These are phyloP conservation scores for Chloropsis hardwickii DNA, from an alignment of 2,113 vertebrate species.

Conservation along the genomic window DNA sequence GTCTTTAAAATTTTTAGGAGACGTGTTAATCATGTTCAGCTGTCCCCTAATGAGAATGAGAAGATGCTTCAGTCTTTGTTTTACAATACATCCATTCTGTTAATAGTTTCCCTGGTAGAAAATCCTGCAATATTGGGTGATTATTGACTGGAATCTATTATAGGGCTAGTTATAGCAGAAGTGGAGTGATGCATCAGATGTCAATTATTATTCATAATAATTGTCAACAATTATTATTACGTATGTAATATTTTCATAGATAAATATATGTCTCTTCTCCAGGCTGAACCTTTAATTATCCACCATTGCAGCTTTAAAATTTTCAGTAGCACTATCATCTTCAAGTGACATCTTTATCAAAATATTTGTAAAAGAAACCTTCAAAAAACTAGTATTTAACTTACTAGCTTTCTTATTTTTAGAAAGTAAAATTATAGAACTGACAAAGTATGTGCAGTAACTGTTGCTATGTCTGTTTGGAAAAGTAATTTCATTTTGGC, in stretches of 20 bases:
- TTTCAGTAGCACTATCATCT: not conserved
- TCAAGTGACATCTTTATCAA: slow-evolving; percentile 18
- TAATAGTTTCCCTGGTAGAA: not conserved
- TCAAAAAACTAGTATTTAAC: not conserved
- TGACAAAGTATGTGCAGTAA: not conserved
- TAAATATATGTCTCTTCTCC: not conserved
- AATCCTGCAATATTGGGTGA: not conserved
- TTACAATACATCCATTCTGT: not conserved
- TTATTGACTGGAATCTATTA: not conserved
- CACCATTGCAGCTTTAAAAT: not conserved
- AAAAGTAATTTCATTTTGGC: slow-evolving; percentile 14
- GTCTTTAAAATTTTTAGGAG: not conserved
- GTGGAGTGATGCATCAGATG: not conserved
- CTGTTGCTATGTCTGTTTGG: slow-evolving; percentile 5
- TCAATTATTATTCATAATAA: not conserved
- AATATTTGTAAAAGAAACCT: slow-evolving; percentile 10
- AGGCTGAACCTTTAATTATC: not conserved
- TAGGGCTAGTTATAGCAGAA: not conserved
- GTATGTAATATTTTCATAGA: not conserved
- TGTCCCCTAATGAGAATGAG: not conserved
- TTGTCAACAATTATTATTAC: not conserved
- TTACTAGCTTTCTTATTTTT: not conserved
- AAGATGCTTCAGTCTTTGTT: not conserved
- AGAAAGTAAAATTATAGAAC: slow-evolving; percentile 14
- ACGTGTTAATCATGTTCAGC: not conserved